Evolutionary conservation across 1,140 invertebrate species (phyloP), one percentile per base, ranked within the genome.

Genomic region (Acromyrmex heyeri): DNA sequence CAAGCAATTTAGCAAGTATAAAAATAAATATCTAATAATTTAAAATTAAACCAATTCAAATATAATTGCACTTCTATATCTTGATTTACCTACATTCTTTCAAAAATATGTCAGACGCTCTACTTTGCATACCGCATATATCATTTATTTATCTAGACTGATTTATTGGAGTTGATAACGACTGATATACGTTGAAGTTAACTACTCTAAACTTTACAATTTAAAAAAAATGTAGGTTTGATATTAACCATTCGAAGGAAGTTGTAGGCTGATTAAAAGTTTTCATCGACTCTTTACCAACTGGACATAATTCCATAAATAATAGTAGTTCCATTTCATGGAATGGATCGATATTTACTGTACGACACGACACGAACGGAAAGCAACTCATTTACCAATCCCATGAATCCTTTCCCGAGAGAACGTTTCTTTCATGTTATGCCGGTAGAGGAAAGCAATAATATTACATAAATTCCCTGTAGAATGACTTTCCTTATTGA

Each of bases 221-320:
- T 61, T 48, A 21, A 50, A 44, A 73, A 44, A 12, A 69, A 50
- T 18, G 48, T n/a, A 89, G 65, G 59, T 72, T 72, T n/a, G 24
- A 70, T 12, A 61, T 69, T 67, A 18, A 44, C 18, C 34, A 1
- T 4, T 7, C 48, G 1, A 38, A 57, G 24, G 27, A 55, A 55
- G 50, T 34, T 12, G 14, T 34, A 44, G 18, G 21, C 21, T 70
- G 38, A 69, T 81, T 65, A 86, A 81, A 57, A 62, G 64, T 86
- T 83, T 34, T 50, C 48, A 83, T 83, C 70, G 55, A 57, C 44
- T 61, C 16, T 75, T 48, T 21, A 18, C 12, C 38, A 34, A 30
- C 50, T 44, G 5, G 50, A 55, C 44, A 48, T 61, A 73, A 61
- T 61, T 83, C 72, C 55, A 50, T 83, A 83, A 72, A 61, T 82